A percentile compares a stretch with the other conserved stretches of the same genome.
These are phyloP conservation scores for Lytechinus variegatus DNA, from an alignment of 35 echinoderm and acorn worm species.

Conservation along the genomic window DNA sequence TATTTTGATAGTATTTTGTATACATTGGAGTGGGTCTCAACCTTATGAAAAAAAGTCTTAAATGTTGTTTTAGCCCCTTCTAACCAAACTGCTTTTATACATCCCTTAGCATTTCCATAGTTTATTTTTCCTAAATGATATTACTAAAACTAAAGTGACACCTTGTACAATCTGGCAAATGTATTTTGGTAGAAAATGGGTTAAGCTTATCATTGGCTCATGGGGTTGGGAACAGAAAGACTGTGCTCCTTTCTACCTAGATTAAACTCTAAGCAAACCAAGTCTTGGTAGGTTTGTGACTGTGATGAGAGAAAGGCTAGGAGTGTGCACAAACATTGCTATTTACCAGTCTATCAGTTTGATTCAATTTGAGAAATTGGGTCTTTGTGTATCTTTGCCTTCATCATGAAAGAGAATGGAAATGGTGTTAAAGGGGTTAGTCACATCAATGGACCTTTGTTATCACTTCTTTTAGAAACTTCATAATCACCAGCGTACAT, in stretches of 20 bases:
- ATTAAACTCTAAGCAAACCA: neutral
- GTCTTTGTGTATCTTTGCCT: neutral
- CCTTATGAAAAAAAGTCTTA: no score
- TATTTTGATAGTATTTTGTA: no score
- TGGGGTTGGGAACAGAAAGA: neutral
- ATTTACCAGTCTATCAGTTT: conserved; percentile 25
- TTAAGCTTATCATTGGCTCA: neutral
- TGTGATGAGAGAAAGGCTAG: neutral
- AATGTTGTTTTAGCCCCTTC: no score
- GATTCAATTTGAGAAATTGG: conserved; percentile 15
- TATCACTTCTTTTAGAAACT: neutral
- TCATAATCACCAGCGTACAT: no score
- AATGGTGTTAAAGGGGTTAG: neutral
- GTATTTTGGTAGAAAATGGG: neutral
- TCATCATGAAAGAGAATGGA: neutral
- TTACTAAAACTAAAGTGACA: no score
- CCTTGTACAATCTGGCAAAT: neutral
- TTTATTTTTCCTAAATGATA: no score
- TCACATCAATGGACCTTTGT: neutral
- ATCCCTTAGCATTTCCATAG: no score
- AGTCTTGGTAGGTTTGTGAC: neutral
- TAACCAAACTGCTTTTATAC: no score
- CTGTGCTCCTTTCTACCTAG: neutral
- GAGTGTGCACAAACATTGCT: neutral
- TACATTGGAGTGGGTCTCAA: no score